Conservation (phyloP, 2,888 invertebrate species). For the Chaetogeoica ovagalla region DNA sequence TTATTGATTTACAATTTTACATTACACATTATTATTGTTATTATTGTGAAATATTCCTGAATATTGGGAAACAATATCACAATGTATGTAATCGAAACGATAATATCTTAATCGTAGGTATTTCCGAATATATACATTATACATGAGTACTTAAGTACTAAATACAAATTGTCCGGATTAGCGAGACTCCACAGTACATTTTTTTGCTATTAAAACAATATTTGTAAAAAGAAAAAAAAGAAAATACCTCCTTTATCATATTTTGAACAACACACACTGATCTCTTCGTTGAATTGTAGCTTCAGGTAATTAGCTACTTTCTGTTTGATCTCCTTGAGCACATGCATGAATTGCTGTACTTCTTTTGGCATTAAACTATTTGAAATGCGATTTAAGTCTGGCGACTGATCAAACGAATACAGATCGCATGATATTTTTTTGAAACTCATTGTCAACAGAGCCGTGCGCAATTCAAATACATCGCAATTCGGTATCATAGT, state of each 20-base stretch:
- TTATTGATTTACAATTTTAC: too few species aligned
- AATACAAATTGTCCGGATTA: too few species aligned
- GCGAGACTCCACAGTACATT: too few species aligned
- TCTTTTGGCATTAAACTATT: background rate
- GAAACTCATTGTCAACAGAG: conserved; percentile 19
- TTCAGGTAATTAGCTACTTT: conserved; percentile 7
- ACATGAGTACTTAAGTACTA: too few species aligned
- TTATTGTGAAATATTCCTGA: too few species aligned
- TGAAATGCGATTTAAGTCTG: background rate
- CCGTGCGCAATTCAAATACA: conserved; percentile 19
- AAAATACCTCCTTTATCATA: conserved; percentile 36
- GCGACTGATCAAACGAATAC: conserved; percentile 21
- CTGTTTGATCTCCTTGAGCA: conserved; percentile 2
- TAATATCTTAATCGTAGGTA: too few species aligned
- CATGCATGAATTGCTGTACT: conserved; percentile 8
- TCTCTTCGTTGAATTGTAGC: background rate
- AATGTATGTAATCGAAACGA: too few species aligned
- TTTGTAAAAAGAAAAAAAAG: background rate
- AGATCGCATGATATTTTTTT: conserved; percentile 39
- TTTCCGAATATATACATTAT: too few species aligned
- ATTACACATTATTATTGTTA: too few species aligned
- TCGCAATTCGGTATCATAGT: background rate
- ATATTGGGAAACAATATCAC: too few species aligned
- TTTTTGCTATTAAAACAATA: background rate
- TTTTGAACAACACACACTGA: conserved; percentile 37